Base-by-base conservation (phyloP, 2,113 vertebrate genomes). In the Strigops habroptila region DNA sequence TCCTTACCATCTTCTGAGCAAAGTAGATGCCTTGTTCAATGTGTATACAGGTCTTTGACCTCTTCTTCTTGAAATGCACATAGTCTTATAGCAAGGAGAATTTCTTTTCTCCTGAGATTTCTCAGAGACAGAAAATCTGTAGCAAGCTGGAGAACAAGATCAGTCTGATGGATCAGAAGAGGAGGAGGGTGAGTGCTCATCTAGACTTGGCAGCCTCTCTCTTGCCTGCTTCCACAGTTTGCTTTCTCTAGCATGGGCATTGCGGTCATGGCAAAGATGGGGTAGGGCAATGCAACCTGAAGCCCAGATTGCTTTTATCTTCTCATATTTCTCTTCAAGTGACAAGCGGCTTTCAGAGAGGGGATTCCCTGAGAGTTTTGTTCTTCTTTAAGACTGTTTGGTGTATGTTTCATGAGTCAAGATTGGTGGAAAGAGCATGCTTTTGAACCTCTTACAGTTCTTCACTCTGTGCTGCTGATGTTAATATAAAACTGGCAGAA, bases 401-500 rank as follows among this genome's bases (percentile, higher is more conserved):
- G 14, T 48, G 14, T 43, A 4, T 8, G 12, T 85, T 86, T 91
- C 31, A 4, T 39, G 82, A 88, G 63, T 65, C 41, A 23, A 33
- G 52, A 18, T 52, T 62, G 19, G 9, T 18, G 88, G 78, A 74
- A 79, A 33, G 59, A 46, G 18, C 21, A 27, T 1, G 0, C 15
- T 92, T 73, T 59, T 73, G 35, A 51, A 81, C 41, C 43, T 57
- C 68, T 86, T 55, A 7, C 10, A 75, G 59, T 35, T 87, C 75
- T 76, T 82, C 46, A 15, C 62, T 63, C 83, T 78, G 31, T 55
- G 64, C 82, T 92, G 76, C 86, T 86, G 64, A 77, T 55, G 60
- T 71, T 94, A 75, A 62, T 43, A 88, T 68, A 83, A 86, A 94
- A 65, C 77, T 92, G 84, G 88, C 69, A 93, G 88, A 57, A 82